These are phyloP conservation scores for Myathropa florea DNA, from an alignment of 2,888 invertebrate species.

Conservation along the genomic window DNA sequence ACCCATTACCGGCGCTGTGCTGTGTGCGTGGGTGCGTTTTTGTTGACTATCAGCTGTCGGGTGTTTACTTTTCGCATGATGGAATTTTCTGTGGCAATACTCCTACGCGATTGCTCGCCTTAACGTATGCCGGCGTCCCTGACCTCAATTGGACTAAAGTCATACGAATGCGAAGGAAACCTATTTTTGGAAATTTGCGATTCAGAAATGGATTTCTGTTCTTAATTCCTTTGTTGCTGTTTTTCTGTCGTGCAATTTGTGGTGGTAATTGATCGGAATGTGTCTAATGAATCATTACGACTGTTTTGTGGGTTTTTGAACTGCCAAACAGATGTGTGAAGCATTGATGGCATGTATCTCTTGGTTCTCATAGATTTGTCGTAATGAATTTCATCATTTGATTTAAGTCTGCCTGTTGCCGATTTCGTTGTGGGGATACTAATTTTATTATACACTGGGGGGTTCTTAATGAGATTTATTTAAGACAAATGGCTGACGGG, in stretches of 20 bases:
- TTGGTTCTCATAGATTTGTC: no score
- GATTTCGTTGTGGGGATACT: no score
- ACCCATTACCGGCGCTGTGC: constrained; percentile 3
- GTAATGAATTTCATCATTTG: no score
- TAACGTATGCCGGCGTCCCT: constrained; percentile 12
- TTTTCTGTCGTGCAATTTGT: background rate
- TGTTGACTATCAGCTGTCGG: background rate
- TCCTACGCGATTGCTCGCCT: background rate
- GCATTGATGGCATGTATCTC: no score
- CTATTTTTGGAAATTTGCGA: constrained; percentile 37
- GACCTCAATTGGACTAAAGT: constrained; percentile 37
- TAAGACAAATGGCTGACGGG: no score
- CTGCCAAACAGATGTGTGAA: no score
- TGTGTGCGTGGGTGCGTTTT: background rate
- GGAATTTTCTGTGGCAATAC: background rate
- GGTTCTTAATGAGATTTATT: no score
- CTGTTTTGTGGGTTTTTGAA: background rate
- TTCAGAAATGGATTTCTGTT: background rate
- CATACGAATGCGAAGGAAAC: constrained; percentile 9
- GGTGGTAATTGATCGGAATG: background rate
- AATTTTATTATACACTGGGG: no score
- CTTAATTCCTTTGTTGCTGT: background rate
- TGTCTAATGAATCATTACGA: background rate
- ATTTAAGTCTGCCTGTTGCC: no score
- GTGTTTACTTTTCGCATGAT: background rate